Percentiles rank a stretch among this genome's conserved stretches.
phyloP scores from a whole-genome alignment of 2,888 invertebrate species.

The Tromatobia lineatoria region DNA sequence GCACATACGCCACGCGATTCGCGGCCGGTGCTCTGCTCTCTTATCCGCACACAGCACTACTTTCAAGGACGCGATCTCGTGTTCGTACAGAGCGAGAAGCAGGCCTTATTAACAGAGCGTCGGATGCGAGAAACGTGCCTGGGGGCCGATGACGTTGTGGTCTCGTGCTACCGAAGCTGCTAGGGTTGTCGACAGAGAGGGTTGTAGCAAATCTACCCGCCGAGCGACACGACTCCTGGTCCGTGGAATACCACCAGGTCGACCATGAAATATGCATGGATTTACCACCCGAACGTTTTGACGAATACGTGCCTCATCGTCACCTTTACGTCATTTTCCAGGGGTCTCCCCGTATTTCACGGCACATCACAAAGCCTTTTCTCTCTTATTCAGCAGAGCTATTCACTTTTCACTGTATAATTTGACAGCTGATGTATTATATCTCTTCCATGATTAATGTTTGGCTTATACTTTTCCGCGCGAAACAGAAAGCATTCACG shows the following conservation, averaged over 20 bases:
- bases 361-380: background rate
- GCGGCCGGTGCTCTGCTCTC: background rate
- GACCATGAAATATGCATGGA: slow-evolving; percentile 64
- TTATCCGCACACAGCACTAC: background rate
- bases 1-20: background rate
- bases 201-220: background rate
- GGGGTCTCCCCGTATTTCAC: background rate
- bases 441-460: background rate
- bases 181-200: slow-evolving; percentile 5
- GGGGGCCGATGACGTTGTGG: slow-evolving; percentile 63
- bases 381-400: background rate
- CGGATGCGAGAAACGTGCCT: slow-evolving; percentile 67
- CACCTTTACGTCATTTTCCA: background rate
- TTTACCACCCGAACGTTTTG: slow-evolving; percentile 37
- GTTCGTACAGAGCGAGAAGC: slow-evolving; percentile 28
- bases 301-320: slow-evolving; percentile 21
- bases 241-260: slow-evolving; percentile 55
- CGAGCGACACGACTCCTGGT: slow-evolving; percentile 19
- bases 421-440: background rate
- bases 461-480: background rate
- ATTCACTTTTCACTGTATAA: slow-evolving; percentile 24
- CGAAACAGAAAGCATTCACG: no score
- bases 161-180: background rate
- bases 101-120: slow-evolving; percentile 65
- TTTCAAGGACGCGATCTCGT: slow-evolving; percentile 58